Conservation (phyloP, 64 coral and sea anemone genomes). For the Montipora cactus region DNA sequence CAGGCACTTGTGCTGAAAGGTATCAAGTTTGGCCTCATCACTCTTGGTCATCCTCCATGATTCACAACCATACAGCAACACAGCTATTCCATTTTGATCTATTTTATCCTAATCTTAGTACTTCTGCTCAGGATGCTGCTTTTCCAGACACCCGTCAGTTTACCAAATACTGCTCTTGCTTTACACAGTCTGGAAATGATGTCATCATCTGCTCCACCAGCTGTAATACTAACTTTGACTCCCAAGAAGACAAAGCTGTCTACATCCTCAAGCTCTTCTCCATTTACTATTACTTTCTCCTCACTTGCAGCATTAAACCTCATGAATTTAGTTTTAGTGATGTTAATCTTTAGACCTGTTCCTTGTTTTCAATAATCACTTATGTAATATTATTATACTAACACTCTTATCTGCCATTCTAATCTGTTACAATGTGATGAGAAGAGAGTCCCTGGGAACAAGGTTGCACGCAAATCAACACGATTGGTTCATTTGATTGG, state of each 20-base stretch:
- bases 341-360: conserved; percentile 5
- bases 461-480: too few species aligned
- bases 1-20: too few species aligned
- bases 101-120: not conserved
- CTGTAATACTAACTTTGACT: not conserved
- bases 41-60: not conserved
- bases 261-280: conserved; percentile 2
- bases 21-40: too few species aligned
- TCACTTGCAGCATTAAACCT: not conserved
- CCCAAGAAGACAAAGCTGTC: not conserved
- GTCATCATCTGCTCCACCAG: conserved; percentile 10
- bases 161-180: not conserved
- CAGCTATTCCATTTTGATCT: not conserved
- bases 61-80: not conserved
- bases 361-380: not conserved
- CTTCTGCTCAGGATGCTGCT: not conserved
- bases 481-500: too few species aligned
- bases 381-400: too few species aligned
- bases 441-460: too few species aligned
- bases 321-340: conserved; percentile 16
- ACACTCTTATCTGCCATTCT: too few species aligned
- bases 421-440: too few species aligned
- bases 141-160: not conserved
- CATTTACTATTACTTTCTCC: conserved; percentile 6
- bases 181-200: not conserved